phyloP scores from a whole-genome alignment of 2,797 vertebrate genomes.

The Macrochelys suwanniensis region DNA sequence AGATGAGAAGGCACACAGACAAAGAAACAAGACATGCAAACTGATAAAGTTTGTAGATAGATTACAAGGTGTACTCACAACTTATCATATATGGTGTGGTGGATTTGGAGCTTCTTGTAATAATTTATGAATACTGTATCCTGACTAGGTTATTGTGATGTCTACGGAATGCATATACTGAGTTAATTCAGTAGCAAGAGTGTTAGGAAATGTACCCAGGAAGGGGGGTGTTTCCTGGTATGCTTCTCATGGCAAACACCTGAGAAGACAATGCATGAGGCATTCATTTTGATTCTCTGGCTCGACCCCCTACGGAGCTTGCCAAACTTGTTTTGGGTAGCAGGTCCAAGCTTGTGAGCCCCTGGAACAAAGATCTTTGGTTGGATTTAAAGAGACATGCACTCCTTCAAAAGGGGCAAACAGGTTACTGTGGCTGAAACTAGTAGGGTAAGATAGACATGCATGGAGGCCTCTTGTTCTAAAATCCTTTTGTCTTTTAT shows the following conservation, averaged over 20 bases:
- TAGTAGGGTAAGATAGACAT: background rate
- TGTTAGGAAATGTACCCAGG: background rate
- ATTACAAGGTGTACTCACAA: background rate
- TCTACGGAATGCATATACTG: background rate
- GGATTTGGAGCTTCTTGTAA: background rate
- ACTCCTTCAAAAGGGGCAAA: background rate
- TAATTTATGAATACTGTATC: background rate
- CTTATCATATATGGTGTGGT: background rate
- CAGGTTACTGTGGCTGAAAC: background rate
- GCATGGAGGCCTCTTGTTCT: background rate
- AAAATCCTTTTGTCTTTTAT: background rate
- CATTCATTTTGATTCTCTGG: conserved; percentile 25
- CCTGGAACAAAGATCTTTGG: background rate
- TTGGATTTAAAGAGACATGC: background rate
- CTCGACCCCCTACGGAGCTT: conserved; percentile 5
- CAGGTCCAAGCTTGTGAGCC: background rate
- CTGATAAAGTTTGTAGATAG: background rate
- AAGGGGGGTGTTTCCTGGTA: background rate
- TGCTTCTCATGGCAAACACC: background rate
- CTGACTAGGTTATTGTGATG: background rate
- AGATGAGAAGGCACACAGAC: background rate
- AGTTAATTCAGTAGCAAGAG: background rate
- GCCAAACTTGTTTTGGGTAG: conserved; percentile 5
- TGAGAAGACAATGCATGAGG: background rate
- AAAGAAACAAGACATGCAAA: background rate